These are phyloP conservation scores for Cerceris ruficornis DNA, from an alignment of 2,888 invertebrate species.

Conservation along the genomic window DNA sequence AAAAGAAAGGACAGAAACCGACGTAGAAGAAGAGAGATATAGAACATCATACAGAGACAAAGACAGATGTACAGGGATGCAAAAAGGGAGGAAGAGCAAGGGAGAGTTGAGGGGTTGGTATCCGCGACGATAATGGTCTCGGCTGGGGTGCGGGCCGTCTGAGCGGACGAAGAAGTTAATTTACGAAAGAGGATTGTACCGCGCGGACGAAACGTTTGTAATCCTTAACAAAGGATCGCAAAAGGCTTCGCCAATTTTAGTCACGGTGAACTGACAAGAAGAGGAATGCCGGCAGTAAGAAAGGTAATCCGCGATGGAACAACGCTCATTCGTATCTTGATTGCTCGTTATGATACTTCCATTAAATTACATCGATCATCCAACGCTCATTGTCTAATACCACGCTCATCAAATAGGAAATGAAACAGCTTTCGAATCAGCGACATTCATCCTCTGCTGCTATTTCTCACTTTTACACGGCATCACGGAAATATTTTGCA, in stretches of 20 bases:
- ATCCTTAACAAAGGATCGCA: slow-evolving; percentile 62
- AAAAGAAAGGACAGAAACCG: no score
- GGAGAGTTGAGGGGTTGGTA: slow-evolving; percentile 10
- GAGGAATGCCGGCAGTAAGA: neutral
- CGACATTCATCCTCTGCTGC: no score
- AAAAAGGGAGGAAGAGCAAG: neutral
- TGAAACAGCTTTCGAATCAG: no score
- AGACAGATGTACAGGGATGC: no score
- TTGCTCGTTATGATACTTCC: no score
- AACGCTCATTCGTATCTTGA: neutral
- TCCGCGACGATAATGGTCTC: slow-evolving; percentile 65
- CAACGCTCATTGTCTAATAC: no score
- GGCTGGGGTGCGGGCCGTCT: slow-evolving; percentile 36
- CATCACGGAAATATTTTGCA: no score
- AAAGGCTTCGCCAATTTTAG: slow-evolving; percentile 13
- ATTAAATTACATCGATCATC: no score
- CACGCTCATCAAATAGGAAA: no score
- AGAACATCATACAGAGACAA: no score
- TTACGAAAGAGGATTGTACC: slow-evolving; percentile 70
- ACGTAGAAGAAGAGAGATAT: no score
- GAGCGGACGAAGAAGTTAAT: slow-evolving; percentile 67
- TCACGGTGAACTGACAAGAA: neutral
- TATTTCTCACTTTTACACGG: no score
- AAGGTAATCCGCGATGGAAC: neutral
- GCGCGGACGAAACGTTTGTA: slow-evolving; percentile 66